phyloP scores from a whole-genome alignment of 1,140 invertebrate species.

The Scaptomyza pallida region DNA sequence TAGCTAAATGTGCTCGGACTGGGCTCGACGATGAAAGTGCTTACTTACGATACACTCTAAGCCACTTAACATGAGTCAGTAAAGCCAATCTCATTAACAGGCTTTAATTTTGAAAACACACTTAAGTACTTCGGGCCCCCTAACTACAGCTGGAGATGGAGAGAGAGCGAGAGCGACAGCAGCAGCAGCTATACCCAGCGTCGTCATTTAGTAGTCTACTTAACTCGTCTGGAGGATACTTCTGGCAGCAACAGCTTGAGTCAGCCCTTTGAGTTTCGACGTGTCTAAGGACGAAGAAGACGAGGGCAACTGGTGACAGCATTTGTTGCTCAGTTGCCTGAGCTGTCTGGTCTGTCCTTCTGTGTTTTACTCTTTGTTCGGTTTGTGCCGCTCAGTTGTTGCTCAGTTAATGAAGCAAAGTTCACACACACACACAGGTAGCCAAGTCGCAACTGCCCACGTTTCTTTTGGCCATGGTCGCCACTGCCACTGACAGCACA shows the following conservation, averaged over 20 bases:
- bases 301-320: slow-evolving; percentile 49
- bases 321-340: slow-evolving; percentile 55
- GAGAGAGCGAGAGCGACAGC: neutral
- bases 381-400: neutral
- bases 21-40: slow-evolving; percentile 48
- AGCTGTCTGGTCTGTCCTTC: slow-evolving; percentile 2
- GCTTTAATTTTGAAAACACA: slow-evolving; percentile 81
- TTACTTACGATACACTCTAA: slow-evolving; percentile 78
- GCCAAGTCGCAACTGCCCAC: slow-evolving; percentile 34
- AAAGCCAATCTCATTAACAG: slow-evolving; percentile 81
- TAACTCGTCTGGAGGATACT: slow-evolving; percentile 77
- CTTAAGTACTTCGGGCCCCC: slow-evolving; percentile 56
- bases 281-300: slow-evolving; percentile 15
- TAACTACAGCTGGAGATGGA: neutral
- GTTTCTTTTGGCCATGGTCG: slow-evolving; percentile 54
- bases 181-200: slow-evolving; percentile 28
- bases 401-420: slow-evolving; percentile 63
- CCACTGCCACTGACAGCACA: slow-evolving; percentile 60
- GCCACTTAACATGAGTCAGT: slow-evolving; percentile 81
- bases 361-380: slow-evolving; percentile 1
- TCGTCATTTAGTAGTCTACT: slow-evolving; percentile 80
- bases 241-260: slow-evolving; percentile 62
- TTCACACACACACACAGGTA: slow-evolving; percentile 71
- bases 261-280: slow-evolving; percentile 64
- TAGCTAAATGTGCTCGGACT: neutral